Conservation (phyloP, 2,113 vertebrate genomes). For the Erinaceus europaeus region DNA sequence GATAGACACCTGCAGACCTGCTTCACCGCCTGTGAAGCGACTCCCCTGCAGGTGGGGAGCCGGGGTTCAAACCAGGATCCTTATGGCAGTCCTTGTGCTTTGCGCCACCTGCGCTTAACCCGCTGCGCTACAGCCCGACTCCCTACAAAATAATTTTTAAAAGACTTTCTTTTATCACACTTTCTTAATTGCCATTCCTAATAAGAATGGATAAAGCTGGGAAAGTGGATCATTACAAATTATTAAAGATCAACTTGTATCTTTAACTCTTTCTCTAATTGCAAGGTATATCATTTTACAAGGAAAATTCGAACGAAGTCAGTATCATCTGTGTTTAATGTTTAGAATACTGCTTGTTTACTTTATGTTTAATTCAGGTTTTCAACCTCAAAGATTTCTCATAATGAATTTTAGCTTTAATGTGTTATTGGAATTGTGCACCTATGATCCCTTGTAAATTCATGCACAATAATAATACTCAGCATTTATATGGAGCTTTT, state of each 20-base stretch:
- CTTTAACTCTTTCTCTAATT: slow-evolving; percentile 15
- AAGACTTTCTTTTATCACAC: background rate
- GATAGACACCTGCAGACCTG: no score
- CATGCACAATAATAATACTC: slow-evolving; percentile 53
- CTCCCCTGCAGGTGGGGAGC: no score
- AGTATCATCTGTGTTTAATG: background rate
- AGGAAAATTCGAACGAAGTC: slow-evolving; percentile 51
- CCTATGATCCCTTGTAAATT: slow-evolving; percentile 37
- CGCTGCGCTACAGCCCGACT: no score
- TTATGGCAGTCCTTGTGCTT: no score
- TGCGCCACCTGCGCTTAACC: no score
- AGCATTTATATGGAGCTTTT: slow-evolving; percentile 64
- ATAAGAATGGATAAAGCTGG: slow-evolving; percentile 6
- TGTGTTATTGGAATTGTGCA: slow-evolving; percentile 15
- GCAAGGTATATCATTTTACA: background rate
- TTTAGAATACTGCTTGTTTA: slow-evolving; percentile 5
- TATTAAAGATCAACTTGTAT: slow-evolving; percentile 11
- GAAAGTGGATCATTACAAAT: background rate
- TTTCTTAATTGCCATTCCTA: slow-evolving; percentile 22
- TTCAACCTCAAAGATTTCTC: slow-evolving; percentile 33
- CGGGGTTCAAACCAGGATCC: no score
- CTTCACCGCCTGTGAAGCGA: no score
- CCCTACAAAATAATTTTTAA: slow-evolving; percentile 33
- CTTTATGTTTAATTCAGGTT: slow-evolving; percentile 41
- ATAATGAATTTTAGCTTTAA: slow-evolving; percentile 55